Evolutionary conservation across 2,113 vertebrate species (phyloP), one percentile per base, ranked within the genome.

Genomic region (Andinoacara biseriatus): DNA sequence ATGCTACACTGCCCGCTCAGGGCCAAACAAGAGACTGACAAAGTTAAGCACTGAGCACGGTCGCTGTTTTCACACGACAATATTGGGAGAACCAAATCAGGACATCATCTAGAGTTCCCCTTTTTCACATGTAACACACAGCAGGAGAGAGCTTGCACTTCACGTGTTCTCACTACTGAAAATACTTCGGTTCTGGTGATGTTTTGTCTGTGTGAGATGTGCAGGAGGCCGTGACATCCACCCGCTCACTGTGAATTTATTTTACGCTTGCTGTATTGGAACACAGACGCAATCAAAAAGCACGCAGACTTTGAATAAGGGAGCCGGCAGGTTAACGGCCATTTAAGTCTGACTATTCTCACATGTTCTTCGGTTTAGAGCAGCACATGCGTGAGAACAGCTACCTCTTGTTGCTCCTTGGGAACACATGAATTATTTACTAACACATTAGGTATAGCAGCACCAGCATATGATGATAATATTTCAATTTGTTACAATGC

Each of bases 381-480:
- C 52, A 72, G 17, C 43, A 29, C 65, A 69, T 5, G 43, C 52
- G 24, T 52, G 17, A 69, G 17, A 31, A 52, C 18, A 52, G 24
- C 65, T 72, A 29, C 65, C 5, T 43, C 65, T 72, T 72, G 43
- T 52, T 69, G 43, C 43, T 29, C 49, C 43, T 69, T 72, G 24
- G 52, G 52, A n/a, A 72, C 46, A 72, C 20, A 72, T 72, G 43
- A 72, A 52, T 72, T 72, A 52, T 72, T 72, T 31, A 59, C 40
- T 35, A 49, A 33, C 40, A 52, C 13, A 78, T 61, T 52, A 31
- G 40, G 26, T 29, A 31, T 33, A 52, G 20, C 18, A 35, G 29
- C 26, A 4, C 26, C 13, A 62, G 43, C 62, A 54, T 49, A 54
- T 22, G 43, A 22, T 63, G 17, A 52, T 56, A 60, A 63, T 7